These are phyloP conservation scores for Malurus melanocephalus DNA, from an alignment of 2,113 vertebrate genomes.

Conservation along the genomic window DNA sequence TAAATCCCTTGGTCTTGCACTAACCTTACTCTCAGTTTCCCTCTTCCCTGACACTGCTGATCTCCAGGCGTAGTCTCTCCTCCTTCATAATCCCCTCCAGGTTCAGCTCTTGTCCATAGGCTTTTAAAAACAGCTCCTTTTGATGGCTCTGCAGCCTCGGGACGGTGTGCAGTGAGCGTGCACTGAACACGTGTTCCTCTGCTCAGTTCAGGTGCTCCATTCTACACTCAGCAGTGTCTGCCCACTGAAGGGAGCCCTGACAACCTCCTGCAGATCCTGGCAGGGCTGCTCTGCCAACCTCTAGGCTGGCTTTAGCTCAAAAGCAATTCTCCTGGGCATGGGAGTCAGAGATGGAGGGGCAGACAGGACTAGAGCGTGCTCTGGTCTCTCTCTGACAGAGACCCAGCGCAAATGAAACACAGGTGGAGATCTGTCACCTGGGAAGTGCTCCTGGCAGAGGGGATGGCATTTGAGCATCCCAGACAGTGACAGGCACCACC, in stretches of 20 bases:
- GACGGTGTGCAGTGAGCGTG: neutral
- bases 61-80: neutral
- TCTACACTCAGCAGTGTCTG: neutral
- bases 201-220: neutral
- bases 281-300: neutral
- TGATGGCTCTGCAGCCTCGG: neutral
- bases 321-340: neutral
- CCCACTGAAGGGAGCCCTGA: accelerated
- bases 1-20: slow-evolving; percentile 38
- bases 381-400: neutral
- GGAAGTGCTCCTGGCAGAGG: neutral
- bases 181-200: neutral
- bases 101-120: neutral
- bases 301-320: neutral
- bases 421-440: neutral
- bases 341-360: neutral
- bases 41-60: neutral
- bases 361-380: neutral
- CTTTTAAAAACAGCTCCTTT: neutral
- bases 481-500: neutral
- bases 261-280: neutral
- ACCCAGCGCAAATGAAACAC: neutral
- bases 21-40: slow-evolving; percentile 53
- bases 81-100: neutral
- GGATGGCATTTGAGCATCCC: neutral